phyloP scores from a whole-genome alignment of 2,797 vertebrate species.

The Kryptopterus vitreolus region DNA sequence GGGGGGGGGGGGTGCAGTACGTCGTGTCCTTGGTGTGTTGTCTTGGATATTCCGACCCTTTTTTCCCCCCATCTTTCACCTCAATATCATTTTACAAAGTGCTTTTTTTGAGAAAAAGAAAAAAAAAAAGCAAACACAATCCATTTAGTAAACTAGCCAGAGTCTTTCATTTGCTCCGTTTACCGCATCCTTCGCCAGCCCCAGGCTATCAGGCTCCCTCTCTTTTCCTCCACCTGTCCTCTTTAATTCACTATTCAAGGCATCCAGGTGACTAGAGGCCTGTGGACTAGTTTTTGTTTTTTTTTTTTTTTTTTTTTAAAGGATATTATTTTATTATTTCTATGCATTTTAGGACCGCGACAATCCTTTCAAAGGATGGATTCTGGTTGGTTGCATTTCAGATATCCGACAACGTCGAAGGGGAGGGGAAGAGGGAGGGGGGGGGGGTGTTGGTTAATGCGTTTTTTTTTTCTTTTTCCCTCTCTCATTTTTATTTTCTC shows the following conservation, averaged over 20 bases:
- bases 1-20: slow-evolving; percentile 52
- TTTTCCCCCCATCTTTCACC: slow-evolving; percentile 4
- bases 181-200: slow-evolving; percentile 37
- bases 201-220: slow-evolving; percentile 24
- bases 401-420: slow-evolving; percentile 57
- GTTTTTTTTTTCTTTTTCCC: slow-evolving; percentile 49
- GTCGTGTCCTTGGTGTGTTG: slow-evolving; percentile 48
- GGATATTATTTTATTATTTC: not conserved
- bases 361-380: not conserved
- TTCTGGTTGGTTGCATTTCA: not conserved
- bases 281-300: not conserved
- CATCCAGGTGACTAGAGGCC: slow-evolving; percentile 1
- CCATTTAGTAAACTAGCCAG: slow-evolving; percentile 42
- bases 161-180: slow-evolving; percentile 47
- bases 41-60: slow-evolving; percentile 34
- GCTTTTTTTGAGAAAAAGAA: no score
- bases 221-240: slow-evolving; percentile 39
- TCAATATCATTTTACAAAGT: slow-evolving; percentile 53
- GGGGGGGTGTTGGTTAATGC: no score
- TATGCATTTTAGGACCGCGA: no score
- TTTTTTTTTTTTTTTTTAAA: not conserved
- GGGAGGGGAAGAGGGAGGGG: no score
- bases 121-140: slow-evolving; percentile 56
- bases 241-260: slow-evolving; percentile 20
- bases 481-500: slow-evolving; percentile 55